These are phyloP conservation scores for Cremastinae sp. DNA, from an alignment of 2,888 invertebrate genomes.

Conservation along the genomic window DNA sequence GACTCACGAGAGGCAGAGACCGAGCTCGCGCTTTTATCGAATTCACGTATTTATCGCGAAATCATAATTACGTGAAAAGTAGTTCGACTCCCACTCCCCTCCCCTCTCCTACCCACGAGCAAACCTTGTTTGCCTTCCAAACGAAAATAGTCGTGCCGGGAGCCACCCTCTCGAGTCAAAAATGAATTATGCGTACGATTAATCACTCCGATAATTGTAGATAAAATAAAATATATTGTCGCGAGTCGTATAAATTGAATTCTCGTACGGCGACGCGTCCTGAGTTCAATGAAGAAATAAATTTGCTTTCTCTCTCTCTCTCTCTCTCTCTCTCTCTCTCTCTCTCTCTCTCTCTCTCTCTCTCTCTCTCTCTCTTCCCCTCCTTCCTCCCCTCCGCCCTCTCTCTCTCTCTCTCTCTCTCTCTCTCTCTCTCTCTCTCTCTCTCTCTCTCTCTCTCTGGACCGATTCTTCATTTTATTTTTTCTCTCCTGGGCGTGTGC, in stretches of 20 bases:
- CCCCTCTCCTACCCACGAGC: not conserved
- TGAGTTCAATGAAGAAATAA: too few relatives aligned
- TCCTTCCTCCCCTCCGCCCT: too few relatives aligned
- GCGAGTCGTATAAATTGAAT: not conserved
- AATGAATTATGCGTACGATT: not conserved
- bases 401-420: too few relatives aligned
- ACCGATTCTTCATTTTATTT: too few relatives aligned
- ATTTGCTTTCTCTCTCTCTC: too few relatives aligned
- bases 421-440: too few relatives aligned
- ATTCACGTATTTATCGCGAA: constrained; percentile 57
- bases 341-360: too few relatives aligned
- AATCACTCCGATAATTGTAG: not conserved
- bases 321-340: too few relatives aligned
- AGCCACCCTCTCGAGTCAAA: not conserved
- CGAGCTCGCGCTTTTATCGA: constrained; percentile 39
- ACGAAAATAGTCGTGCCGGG: not conserved
- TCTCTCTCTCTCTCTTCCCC: too few relatives aligned
- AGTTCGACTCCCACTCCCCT: too few relatives aligned
- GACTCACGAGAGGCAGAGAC: constrained; percentile 8
- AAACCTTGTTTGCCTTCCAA: constrained; percentile 12
- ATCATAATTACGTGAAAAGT: constrained; percentile 57
- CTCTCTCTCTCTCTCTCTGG: too few relatives aligned
- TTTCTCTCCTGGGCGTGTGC: not conserved
- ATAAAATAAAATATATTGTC: constrained; percentile 9
- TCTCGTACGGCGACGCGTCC: too few relatives aligned